Conservation (phyloP, 2,888 invertebrate species). For the Caenorhabditis zanzibari region DNA sequence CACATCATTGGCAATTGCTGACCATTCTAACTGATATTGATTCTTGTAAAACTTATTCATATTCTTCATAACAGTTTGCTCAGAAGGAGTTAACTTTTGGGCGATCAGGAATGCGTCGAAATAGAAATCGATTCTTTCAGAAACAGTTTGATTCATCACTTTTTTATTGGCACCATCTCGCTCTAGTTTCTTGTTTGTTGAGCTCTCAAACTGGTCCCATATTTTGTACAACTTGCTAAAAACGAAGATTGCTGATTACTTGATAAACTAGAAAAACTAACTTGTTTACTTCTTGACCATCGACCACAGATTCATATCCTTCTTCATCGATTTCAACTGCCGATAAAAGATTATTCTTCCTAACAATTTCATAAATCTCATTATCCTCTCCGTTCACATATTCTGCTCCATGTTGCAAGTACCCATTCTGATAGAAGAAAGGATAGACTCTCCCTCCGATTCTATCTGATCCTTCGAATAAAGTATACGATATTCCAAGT, state of each 20-base stretch:
- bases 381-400: conserved; percentile 80
- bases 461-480: conserved; percentile 76
- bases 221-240: conserved; percentile 32
- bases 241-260: neutral
- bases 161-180: conserved; percentile 9
- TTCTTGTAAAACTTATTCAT: conserved; percentile 35
- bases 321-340: conserved; percentile 25
- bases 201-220: conserved; percentile 27
- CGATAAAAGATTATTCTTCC: conserved; percentile 12
- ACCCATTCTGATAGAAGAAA: conserved; percentile 70
- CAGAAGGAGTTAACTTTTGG: neutral
- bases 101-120: neutral
- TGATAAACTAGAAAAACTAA: neutral
- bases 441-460: conserved; percentile 79
- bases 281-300: conserved; percentile 53
- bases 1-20: conserved; percentile 69
- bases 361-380: conserved; percentile 76
- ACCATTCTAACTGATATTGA: conserved; percentile 73
- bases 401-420: conserved; percentile 80
- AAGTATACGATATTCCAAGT: conserved; percentile 43
- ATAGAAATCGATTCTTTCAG: conserved; percentile 29
- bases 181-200: conserved; percentile 13
- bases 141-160: conserved; percentile 6
- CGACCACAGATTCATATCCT: conserved; percentile 41
- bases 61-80: conserved; percentile 8